Conservation (phyloP, 2,888 invertebrate genomes). For the Agonopterix arenella region DNA sequence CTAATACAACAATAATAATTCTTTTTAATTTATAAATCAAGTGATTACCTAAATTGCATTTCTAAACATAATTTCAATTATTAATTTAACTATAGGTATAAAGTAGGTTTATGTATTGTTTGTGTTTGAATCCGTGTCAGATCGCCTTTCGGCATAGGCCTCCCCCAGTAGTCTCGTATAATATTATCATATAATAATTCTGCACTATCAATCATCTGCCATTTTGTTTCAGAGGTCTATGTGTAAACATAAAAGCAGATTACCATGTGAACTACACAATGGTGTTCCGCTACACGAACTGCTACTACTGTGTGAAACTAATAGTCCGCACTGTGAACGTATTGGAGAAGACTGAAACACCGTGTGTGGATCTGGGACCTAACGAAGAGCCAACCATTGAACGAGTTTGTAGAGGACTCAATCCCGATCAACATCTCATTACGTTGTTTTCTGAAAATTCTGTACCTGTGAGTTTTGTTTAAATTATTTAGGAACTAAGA, state of each 20-base stretch:
- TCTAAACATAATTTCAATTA: too few species aligned
- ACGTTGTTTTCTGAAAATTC: slow-evolving; percentile 94
- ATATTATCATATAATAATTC: too few species aligned
- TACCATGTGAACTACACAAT: slow-evolving; percentile 90
- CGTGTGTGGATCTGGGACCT: slow-evolving; percentile 83
- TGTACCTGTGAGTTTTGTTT: slow-evolving; percentile 78
- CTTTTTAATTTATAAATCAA: too few species aligned
- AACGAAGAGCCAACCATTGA: slow-evolving; percentile 83
- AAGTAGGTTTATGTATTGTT: too few species aligned
- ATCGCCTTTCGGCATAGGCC: too few species aligned
- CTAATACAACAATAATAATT: too few species aligned
- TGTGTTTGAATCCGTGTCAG: too few species aligned
- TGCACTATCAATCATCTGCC: not conserved
- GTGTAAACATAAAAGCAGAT: slow-evolving; percentile 84
- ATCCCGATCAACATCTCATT: slow-evolving; percentile 86
- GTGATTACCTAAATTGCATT: too few species aligned
- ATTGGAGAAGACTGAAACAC: slow-evolving; percentile 91
- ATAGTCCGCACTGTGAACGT: slow-evolving; percentile 92
- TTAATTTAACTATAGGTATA: too few species aligned
- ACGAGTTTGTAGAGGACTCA: slow-evolving; percentile 85
- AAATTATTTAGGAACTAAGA: too few species aligned
- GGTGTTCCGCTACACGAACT: slow-evolving; percentile 83
- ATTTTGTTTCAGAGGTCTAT: slow-evolving; percentile 76
- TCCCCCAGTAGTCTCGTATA: too few species aligned
- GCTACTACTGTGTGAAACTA: slow-evolving; percentile 91